Conservation (phyloP, 2,113 vertebrate species). For the Thomomys bottae region DNA sequence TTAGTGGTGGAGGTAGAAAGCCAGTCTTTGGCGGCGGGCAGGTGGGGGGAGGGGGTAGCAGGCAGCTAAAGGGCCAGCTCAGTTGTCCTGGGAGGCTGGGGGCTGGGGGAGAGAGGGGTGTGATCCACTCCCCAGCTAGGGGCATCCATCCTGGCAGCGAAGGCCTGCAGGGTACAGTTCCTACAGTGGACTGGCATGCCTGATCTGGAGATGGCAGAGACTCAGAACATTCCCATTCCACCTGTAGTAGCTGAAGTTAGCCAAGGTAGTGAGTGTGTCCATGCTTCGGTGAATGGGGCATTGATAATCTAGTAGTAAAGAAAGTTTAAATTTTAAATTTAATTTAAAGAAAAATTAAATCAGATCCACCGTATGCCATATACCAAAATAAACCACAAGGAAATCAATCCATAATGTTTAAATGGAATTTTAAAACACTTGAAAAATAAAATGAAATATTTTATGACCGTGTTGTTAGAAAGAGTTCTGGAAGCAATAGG, state of each 20-base stretch:
- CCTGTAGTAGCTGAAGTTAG: neutral
- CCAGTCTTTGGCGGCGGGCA: no score
- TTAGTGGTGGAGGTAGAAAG: neutral
- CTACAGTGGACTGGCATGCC: no score
- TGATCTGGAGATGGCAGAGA: neutral
- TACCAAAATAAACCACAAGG: conserved; percentile 21
- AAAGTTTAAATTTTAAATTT: no score
- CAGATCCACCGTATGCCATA: neutral
- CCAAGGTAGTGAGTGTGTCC: no score
- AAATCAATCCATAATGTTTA: no score
- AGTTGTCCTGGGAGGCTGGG: neutral
- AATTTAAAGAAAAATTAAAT: neutral
- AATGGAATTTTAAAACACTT: neutral
- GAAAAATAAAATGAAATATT: neutral
- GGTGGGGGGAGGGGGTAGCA: no score
- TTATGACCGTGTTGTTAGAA: neutral
- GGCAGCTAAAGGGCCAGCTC: neutral
- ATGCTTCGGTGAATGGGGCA: neutral
- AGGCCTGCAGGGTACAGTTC: no score
- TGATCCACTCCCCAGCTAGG: neutral
- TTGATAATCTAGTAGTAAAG: neutral
- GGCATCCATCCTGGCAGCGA: neutral
- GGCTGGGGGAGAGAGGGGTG: no score
- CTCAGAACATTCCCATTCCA: neutral
- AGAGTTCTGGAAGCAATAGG: conserved; percentile 11